Conservation (phyloP, 35 echinoderm and acorn worm species). For the Hemicentrotus pulcherrimus region DNA sequence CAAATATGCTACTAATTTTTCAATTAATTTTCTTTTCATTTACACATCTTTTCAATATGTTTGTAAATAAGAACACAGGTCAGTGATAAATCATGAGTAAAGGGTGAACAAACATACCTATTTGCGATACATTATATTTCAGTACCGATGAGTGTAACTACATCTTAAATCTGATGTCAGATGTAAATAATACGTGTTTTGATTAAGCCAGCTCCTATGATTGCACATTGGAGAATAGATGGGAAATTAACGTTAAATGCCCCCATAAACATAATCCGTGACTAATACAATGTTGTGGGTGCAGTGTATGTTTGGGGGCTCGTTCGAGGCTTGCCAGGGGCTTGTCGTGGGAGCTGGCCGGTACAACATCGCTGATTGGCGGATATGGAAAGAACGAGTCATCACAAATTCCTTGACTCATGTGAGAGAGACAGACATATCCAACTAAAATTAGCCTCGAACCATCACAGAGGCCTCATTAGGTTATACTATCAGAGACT, state of each 20-base stretch:
- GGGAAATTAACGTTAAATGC: background rate
- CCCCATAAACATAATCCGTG: background rate
- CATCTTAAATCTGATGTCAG: no score
- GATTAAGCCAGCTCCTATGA: background rate
- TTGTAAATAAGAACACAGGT: no score
- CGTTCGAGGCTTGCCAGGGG: background rate
- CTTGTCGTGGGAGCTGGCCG: background rate
- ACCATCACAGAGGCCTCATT: background rate
- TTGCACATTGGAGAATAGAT: background rate
- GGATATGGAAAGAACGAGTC: constrained; percentile 2
- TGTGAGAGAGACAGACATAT: background rate
- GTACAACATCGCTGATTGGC: background rate
- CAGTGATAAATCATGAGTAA: no score
- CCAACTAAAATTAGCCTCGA: background rate
- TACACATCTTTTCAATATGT: no score
- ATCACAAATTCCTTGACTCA: background rate
- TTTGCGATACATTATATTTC: no score
- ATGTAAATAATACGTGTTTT: no score
- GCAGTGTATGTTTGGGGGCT: constrained; percentile 15
- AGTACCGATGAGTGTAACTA: no score
- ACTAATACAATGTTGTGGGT: background rate
- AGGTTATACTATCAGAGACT: background rate
- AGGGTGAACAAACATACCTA: no score
- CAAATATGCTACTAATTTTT: no score
- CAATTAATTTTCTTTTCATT: no score